A percentile compares a stretch with the other conserved stretches of the same genome.
These are phyloP conservation scores for Pycnonotus jocosus DNA, from an alignment of 2,113 vertebrate species.

Conservation along the genomic window DNA sequence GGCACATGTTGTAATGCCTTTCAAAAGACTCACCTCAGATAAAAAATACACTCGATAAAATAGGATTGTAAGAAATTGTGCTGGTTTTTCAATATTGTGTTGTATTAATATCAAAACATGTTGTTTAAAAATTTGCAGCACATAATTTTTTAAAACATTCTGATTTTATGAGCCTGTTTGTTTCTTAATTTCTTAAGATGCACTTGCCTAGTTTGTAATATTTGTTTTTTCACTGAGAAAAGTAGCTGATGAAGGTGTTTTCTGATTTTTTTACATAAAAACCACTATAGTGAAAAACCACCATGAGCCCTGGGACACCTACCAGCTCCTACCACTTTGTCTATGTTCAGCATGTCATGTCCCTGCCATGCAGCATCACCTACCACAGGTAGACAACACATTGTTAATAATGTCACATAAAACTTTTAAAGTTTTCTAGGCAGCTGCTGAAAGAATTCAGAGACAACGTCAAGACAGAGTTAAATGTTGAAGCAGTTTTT, in stretches of 20 bases:
- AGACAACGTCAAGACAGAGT: slow-evolving; percentile 19
- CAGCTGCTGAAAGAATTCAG: slow-evolving; percentile 17
- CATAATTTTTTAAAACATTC: not conserved
- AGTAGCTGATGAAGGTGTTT: not conserved
- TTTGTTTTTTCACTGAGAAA: not conserved
- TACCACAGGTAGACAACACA: not conserved
- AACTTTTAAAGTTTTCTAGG: not conserved
- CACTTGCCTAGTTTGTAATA: not conserved
- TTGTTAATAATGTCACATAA: not conserved
- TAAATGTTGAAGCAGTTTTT: slow-evolving; percentile 55
- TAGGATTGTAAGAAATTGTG: not conserved
- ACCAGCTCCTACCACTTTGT: not conserved
- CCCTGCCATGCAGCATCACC: not conserved
- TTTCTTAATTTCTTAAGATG: not conserved
- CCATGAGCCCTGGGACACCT: not conserved
- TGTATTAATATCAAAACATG: not conserved
- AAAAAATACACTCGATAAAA: not conserved
- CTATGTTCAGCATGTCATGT: not conserved
- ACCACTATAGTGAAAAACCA: not conserved
- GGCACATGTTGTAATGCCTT: not conserved
- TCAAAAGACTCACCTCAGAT: not conserved
- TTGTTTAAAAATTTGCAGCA: not conserved
- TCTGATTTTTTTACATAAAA: not conserved
- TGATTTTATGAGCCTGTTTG: not conserved
- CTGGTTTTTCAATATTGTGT: not conserved